phyloP scores from a whole-genome alignment of 2,113 vertebrate species.

The Brachyistius frenatus region DNA sequence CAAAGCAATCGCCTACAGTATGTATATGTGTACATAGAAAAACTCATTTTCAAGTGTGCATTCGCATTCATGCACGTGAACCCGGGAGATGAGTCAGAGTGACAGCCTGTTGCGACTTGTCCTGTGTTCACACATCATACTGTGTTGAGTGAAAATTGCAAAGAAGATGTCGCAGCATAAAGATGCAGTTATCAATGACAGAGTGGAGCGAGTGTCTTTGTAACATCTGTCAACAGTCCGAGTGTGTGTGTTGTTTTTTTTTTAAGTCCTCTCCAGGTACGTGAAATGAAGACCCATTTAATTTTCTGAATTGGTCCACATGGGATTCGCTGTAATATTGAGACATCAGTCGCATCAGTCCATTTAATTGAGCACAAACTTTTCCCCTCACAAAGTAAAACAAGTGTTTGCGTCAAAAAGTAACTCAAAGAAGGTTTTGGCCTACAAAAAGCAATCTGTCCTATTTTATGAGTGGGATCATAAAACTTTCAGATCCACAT shows the following conservation, averaged over 20 bases:
- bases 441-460: neutral
- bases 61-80: neutral
- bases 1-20: neutral
- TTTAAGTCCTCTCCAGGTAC: neutral
- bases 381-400: neutral
- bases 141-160: neutral
- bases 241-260: neutral
- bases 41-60: neutral
- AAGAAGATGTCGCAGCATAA: neutral
- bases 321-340: neutral
- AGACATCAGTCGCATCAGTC: constrained; percentile 9
- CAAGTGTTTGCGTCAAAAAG: too few relatives aligned
- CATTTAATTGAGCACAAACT: neutral
- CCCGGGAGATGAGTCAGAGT: neutral
- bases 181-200: neutral
- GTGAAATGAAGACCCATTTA: constrained; percentile 24
- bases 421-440: too few relatives aligned
- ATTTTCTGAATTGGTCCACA: constrained; percentile 15
- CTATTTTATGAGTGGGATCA: neutral
- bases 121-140: neutral
- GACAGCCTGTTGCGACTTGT: neutral
- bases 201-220: neutral
- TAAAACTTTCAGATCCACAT: neutral
- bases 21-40: neutral
- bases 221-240: constrained; percentile 19